Conservation (phyloP, 2,888 invertebrate species). For the Plutella xylostella region DNA sequence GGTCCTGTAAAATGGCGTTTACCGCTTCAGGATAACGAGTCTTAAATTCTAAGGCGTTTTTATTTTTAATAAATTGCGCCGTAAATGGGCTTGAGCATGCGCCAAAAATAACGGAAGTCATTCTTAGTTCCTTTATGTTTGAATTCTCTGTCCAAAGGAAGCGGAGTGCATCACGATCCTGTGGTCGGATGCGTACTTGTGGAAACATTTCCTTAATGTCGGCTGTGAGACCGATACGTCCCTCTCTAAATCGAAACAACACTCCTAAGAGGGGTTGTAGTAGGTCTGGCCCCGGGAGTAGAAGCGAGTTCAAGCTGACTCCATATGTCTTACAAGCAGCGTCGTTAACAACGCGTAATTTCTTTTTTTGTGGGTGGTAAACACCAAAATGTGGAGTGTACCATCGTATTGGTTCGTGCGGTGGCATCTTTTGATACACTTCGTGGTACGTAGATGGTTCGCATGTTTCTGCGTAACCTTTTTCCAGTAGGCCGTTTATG, state of each 20-base stretch:
- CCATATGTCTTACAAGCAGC: slow-evolving; percentile 21
- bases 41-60: slow-evolving; percentile 20
- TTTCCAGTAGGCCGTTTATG: too few species aligned
- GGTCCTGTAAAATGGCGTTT: background rate
- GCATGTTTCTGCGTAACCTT: background rate
- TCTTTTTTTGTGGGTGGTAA: slow-evolving; percentile 16
- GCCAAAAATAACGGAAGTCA: slow-evolving; percentile 17
- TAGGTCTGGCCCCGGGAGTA: slow-evolving; percentile 28
- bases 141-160: slow-evolving; percentile 6
- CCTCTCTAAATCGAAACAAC: slow-evolving; percentile 7
- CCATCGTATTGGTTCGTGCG: background rate
- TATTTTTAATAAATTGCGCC: slow-evolving; percentile 24
- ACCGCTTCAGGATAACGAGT: background rate
- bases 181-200: slow-evolving; percentile 11
- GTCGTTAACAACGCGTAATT: slow-evolving; percentile 22
- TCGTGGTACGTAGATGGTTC: too few species aligned
- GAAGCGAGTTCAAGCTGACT: slow-evolving; percentile 17
- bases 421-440: background rate
- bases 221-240: slow-evolving; percentile 1
- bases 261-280: slow-evolving; percentile 23
- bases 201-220: slow-evolving; percentile 12
- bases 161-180: slow-evolving; percentile 13
- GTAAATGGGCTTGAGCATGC: slow-evolving; percentile 22
- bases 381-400: slow-evolving; percentile 21
- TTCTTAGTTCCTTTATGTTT: background rate